Base-by-base conservation (phyloP, 2,888 invertebrate genomes). In the Gisinianus flammeolus region DNA sequence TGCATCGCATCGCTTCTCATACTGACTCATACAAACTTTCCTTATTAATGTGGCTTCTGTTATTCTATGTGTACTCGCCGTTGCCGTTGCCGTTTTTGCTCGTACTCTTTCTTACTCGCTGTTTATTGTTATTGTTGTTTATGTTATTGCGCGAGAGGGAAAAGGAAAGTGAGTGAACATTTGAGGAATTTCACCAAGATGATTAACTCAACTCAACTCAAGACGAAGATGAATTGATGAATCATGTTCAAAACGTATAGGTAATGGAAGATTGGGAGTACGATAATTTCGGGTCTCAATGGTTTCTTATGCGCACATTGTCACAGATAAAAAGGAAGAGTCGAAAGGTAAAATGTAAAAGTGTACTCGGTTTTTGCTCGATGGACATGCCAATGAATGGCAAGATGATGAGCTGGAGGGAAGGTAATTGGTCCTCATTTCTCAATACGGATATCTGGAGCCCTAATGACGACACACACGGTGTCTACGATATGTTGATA, bases 351-450 rank as follows among this genome's bases (percentile, higher is more conserved):
- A 44, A 44, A 44, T 12, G 44, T 44, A 44, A 44, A 44, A 44
- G 44, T 16, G 19, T 44, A 44, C n/a, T 35, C 35, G 5, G 35
- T 35, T 8, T 35, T 12, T 35, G 8, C 19, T 16, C 12, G 19
- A 44, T 44, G 6, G 2, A n/a, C n/a, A n/a, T n/a, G n/a, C n/a
- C 16, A 19, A 44, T 44, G 44, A 62, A 62, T 62, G 62, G 28
- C 5, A 62, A 28, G 62, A 62, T 62, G 62, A 62, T 62, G 62
- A 62, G 28, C 62, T 62, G 62, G 16, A 28, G 12, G 12, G 28
- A 62, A 62, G 24, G 62, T 26, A 62, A 28, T 26, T 62, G 62
- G 62, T 62, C 62, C 22, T 58, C 56, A n/a, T 58, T 2, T n/a
- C 22, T 58, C 22, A 22, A 22, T 62, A 12, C 12, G 22, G 12